These are phyloP conservation scores for Caenorhabditis remanei DNA, from an alignment of 1,140 invertebrate species.

Conservation along the genomic window DNA sequence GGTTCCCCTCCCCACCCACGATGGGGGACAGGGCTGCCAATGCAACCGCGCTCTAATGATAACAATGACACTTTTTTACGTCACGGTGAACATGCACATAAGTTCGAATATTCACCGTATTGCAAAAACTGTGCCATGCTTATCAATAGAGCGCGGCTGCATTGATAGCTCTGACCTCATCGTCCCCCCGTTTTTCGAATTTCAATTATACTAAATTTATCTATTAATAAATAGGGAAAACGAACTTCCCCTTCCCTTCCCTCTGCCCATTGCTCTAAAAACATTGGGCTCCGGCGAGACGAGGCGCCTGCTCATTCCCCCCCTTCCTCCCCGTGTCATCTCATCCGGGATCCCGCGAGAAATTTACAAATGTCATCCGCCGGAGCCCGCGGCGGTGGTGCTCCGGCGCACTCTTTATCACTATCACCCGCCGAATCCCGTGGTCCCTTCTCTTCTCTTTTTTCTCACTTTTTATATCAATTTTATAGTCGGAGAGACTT, in stretches of 20 bases:
- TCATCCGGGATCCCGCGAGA: background rate
- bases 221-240: background rate
- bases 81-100: background rate
- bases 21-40: too few species aligned
- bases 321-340: conserved; percentile 26
- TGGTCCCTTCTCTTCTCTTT: background rate
- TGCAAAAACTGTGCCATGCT: too few species aligned
- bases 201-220: too few species aligned
- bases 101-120: background rate
- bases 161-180: too few species aligned
- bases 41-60: too few species aligned
- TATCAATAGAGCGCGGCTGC: too few species aligned
- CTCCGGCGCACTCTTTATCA: conserved; percentile 40
- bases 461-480: conserved; percentile 43
- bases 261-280: background rate
- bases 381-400: conserved; percentile 30
- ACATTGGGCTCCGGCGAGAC: background rate
- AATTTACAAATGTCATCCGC: conserved; percentile 49
- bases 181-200: too few species aligned
- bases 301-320: conserved; percentile 21
- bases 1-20: background rate
- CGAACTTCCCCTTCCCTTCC: conserved; percentile 4
- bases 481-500: conserved; percentile 11
- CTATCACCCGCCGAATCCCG: conserved; percentile 32
- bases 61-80: too few species aligned